These are phyloP conservation scores for Sisyra terminalis DNA, from an alignment of 2,888 invertebrate genomes.

Conservation along the genomic window DNA sequence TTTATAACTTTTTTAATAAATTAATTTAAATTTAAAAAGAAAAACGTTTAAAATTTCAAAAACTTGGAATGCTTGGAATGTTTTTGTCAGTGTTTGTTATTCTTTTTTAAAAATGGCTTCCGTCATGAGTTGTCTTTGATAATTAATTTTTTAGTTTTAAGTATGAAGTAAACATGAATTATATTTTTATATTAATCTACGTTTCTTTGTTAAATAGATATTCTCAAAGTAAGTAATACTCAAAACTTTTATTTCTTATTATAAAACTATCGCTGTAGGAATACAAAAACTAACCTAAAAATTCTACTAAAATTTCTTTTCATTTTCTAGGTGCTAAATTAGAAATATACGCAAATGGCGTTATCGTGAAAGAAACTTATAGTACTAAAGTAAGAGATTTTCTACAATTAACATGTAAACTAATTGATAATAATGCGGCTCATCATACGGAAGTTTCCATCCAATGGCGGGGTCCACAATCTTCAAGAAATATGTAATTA, in stretches of 20 bases:
- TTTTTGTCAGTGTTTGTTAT: too few species aligned
- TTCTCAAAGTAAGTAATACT: background rate
- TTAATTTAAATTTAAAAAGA: too few species aligned
- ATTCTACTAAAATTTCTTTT: background rate
- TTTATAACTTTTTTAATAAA: too few species aligned
- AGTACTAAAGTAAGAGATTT: constrained; percentile 2
- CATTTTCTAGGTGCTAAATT: constrained; percentile 6
- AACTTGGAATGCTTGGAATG: too few species aligned
- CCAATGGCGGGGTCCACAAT: background rate
- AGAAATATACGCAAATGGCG: constrained; percentile 6
- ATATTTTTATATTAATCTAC: constrained; percentile 1
- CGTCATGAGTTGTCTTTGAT: background rate
- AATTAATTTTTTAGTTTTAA: background rate
- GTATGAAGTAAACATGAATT: constrained; percentile 2
- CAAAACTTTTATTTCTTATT: background rate
- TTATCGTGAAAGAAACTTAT: background rate
- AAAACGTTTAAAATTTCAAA: too few species aligned
- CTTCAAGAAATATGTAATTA: background rate
- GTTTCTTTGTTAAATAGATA: background rate
- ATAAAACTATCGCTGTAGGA: background rate
- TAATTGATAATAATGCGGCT: background rate
- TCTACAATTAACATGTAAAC: constrained; percentile 6
- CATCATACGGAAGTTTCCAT: background rate
- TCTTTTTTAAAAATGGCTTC: background rate
- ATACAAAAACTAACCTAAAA: constrained; percentile 1